These are phyloP conservation scores for Andrena trimmerana DNA, from an alignment of 2,888 invertebrate genomes.

Conservation along the genomic window DNA sequence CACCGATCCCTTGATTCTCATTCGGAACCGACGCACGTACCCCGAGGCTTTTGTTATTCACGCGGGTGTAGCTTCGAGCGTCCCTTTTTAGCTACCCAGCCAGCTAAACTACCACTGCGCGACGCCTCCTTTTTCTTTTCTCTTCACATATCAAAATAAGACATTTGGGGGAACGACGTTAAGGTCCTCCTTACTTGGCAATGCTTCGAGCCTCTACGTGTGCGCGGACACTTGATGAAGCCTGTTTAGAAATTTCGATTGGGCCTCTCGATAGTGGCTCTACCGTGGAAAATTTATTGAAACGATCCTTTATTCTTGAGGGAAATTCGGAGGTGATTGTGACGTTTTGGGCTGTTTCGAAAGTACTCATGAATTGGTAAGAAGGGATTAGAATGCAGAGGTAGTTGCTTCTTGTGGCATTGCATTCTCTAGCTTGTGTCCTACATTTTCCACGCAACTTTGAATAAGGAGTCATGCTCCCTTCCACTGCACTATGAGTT, in stretches of 20 bases:
- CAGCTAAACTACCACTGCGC: slow-evolving; percentile 31
- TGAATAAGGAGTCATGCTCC: too few species aligned
- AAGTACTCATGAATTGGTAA: background rate
- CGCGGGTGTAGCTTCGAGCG: slow-evolving; percentile 37
- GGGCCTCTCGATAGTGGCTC: background rate
- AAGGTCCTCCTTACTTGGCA: background rate
- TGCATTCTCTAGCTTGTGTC: too few species aligned
- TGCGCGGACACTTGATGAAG: background rate
- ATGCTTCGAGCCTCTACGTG: background rate
- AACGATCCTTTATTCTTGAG: background rate
- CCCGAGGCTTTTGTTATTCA: slow-evolving; percentile 68
- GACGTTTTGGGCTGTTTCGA: background rate
- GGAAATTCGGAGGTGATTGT: too few species aligned
- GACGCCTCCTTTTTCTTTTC: slow-evolving; percentile 25
- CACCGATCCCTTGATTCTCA: slow-evolving; percentile 46
- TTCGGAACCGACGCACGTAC: slow-evolving; percentile 62
- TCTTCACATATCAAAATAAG: slow-evolving; percentile 10
- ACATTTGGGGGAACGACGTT: slow-evolving; percentile 2
- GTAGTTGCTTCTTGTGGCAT: too few species aligned
- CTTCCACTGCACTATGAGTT: too few species aligned
- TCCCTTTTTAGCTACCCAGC: slow-evolving; percentile 60
- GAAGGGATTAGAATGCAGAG: too few species aligned
- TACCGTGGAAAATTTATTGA: background rate
- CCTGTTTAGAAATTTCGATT: slow-evolving; percentile 11
- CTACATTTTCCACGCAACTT: too few species aligned